Evolutionary conservation across 2,113 vertebrate species (phyloP).

Genomic region (Atherinomorus stipes): DNA sequence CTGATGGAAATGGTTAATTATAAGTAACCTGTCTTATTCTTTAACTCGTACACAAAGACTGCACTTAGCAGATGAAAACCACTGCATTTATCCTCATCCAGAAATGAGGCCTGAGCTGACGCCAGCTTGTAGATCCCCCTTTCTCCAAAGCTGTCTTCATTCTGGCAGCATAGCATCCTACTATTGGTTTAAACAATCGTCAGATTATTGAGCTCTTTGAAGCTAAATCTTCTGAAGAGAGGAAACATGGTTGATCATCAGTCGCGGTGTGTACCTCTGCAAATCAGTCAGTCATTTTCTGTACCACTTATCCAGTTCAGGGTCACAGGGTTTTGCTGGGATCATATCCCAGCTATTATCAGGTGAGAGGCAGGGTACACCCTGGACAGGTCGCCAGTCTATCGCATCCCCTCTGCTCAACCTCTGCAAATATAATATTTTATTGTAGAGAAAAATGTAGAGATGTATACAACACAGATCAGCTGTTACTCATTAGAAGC

Average conservation of each 20-base stretch:
- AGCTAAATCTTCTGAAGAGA: slow-evolving; percentile 21
- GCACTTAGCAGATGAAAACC: not conserved
- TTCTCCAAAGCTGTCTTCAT: not conserved
- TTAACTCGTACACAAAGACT: not conserved
- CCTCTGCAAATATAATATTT: slow-evolving; percentile 45
- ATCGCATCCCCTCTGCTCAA: too few species aligned
- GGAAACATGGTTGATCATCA: slow-evolving; percentile 25
- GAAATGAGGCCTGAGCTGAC: slow-evolving; percentile 4
- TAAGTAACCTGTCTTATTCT: not conserved
- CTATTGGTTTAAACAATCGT: slow-evolving; percentile 13
- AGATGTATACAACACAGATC: slow-evolving; percentile 43
- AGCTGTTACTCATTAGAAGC: slow-evolving; percentile 45
- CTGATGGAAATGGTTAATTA: not conserved
- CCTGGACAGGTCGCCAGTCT: too few species aligned
- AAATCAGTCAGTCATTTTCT: too few species aligned
- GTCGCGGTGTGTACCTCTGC: slow-evolving; percentile 20
- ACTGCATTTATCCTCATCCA: not conserved
- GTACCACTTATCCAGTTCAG: too few species aligned
- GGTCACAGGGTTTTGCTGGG: too few species aligned
- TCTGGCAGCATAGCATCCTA: not conserved
- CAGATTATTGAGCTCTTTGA: slow-evolving; percentile 14
- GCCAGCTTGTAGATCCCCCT: not conserved
- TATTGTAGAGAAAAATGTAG: slow-evolving; percentile 28
- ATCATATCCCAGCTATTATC: too few species aligned
- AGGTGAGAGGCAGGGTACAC: too few species aligned